Base-by-base conservation (phyloP, 2,113 vertebrate genomes). In the Saimiri boliviensis region DNA sequence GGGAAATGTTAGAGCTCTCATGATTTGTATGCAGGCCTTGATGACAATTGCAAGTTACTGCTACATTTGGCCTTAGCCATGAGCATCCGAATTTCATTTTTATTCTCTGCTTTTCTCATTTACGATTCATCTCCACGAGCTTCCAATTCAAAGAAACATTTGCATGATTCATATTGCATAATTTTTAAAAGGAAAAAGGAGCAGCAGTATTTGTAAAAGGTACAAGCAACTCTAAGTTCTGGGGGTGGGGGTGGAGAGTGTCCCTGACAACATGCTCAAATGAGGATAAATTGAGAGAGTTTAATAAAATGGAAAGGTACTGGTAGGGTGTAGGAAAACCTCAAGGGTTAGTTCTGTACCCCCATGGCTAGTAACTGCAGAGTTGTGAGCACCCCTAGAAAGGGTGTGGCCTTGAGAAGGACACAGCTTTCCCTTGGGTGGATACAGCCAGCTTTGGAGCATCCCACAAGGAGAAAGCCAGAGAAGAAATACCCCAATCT, bases 131-230 rank as follows among this genome's bases (percentile, higher is more conserved):
- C 68, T 80, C 54, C 73, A 74, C 79, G 85, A 88, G 17, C 58
- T 95, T 96, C 35, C 47, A 52, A 23, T 86, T 95, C 66, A 94
- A 94, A 86, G 84, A 96, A 97, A 93, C 37, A 47, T 94, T 95
- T 96, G 52, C 27, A 76, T 86, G 80, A 80, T 79, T 95, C 84
- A 80, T 52, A 16, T 89, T 86, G 40, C 76, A 73, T 98, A 90
- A 95, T 95, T 63, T 98, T 91, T 81, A 80, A 96, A 97, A 93
- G 85, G 71, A 85, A 91, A 91, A 89, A 74, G 40, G 37, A 70
- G 40, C 30, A 76, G 54, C 25, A 68, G 19, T 89, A 86, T 95
- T 96, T 93, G 42, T 82, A 77, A 93, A 93, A 93, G 30, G 19
- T 37, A 74, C 11, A 54, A 76, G 71, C 52, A 93, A 63, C 68